These are phyloP conservation scores for Rhegmatorhina hoffmannsi DNA, from an alignment of 2,113 vertebrate genomes.

Conservation along the genomic window DNA sequence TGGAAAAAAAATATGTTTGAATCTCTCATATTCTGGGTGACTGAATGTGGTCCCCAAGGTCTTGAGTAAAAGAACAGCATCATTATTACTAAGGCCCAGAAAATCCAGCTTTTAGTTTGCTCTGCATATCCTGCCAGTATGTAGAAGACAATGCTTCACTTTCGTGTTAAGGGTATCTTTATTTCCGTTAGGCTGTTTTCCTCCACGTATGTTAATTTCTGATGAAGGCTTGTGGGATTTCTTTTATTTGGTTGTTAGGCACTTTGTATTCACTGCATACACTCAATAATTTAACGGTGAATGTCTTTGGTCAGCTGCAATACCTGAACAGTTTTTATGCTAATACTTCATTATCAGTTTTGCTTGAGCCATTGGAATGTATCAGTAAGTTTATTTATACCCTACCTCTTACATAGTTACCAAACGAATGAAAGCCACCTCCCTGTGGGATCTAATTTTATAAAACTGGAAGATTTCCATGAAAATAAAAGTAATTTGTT, in stretches of 20 bases:
- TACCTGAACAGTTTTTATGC: background rate
- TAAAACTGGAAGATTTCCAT: background rate
- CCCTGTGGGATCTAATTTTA: background rate
- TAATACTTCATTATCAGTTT: background rate
- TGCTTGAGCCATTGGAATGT: background rate
- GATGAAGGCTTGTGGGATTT: background rate
- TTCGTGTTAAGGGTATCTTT: background rate
- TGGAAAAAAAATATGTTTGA: background rate
- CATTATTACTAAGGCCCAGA: background rate
- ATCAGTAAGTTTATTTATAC: conserved; percentile 3
- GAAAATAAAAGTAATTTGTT: background rate
- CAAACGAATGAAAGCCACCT: background rate
- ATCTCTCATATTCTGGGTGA: background rate
- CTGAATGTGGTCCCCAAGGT: background rate
- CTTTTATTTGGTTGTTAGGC: background rate
- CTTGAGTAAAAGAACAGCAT: background rate
- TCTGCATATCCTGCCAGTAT: background rate
- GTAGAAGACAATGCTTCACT: background rate
- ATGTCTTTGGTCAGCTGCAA: background rate
- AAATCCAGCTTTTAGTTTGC: background rate
- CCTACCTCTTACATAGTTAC: background rate
- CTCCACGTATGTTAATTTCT: fast-evolving
- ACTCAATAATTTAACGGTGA: background rate
- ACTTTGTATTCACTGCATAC: background rate
- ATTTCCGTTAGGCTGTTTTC: background rate